phyloP scores from a whole-genome alignment of 2,888 invertebrate genomes.

The Incurvaria masculella region DNA sequence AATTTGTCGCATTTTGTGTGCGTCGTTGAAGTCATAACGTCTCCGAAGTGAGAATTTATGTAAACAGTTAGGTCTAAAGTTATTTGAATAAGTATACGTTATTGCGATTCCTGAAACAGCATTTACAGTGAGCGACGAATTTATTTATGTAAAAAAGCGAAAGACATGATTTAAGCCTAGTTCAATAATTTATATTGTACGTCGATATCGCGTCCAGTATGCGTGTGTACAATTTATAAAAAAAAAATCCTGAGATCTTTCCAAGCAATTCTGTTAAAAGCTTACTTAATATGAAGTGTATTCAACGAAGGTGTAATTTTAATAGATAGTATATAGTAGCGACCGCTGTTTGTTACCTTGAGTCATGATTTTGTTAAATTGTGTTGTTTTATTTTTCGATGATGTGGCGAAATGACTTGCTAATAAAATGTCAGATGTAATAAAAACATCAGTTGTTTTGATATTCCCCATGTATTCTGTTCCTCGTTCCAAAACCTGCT shows the following conservation, averaged over 20 bases:
- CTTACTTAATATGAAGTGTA: no score
- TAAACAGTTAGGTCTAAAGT: no score
- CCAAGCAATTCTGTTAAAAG: no score
- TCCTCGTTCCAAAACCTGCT: no score
- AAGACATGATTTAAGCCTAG: slow-evolving; percentile 35
- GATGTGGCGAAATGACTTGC: slow-evolving; percentile 50
- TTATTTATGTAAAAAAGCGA: slow-evolving; percentile 41
- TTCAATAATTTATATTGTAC: not conserved
- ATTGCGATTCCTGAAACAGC: slow-evolving; percentile 46
- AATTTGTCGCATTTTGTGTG: no score
- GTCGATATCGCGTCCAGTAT: no score
- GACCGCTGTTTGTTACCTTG: slow-evolving; percentile 53
- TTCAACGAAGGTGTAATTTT: slow-evolving; percentile 42
- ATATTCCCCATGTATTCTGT: no score
- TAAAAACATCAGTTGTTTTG: slow-evolving; percentile 19
- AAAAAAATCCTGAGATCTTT: no score
- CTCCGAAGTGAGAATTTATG: no score
- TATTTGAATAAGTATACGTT: no score
- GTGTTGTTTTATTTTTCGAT: slow-evolving; percentile 52
- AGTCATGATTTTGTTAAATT: slow-evolving; percentile 54
- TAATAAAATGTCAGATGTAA: slow-evolving; percentile 53
- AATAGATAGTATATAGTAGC: slow-evolving; percentile 20
- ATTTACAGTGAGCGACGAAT: slow-evolving; percentile 52
- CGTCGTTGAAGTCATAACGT: no score
- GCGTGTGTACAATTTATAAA: no score